Conservation (phyloP, 2,888 invertebrate genomes). For the Psococerastis gibbosa region DNA sequence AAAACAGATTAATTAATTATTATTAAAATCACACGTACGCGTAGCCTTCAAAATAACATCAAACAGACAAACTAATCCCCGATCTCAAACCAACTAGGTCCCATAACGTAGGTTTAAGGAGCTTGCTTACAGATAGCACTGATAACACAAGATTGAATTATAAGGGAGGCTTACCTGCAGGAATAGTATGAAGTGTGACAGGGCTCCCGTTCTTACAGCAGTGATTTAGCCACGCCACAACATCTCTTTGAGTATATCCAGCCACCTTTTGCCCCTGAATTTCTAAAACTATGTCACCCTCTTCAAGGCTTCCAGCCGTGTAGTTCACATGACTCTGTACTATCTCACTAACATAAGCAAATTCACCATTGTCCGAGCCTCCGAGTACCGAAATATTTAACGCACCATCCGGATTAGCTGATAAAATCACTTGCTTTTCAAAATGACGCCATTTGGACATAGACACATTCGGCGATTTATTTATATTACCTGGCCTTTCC, state of each 20-base stretch:
- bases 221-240: slow-evolving; percentile 31
- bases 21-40: too few species aligned
- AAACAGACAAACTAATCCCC: too few species aligned
- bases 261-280: slow-evolving; percentile 35
- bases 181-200: slow-evolving; percentile 31
- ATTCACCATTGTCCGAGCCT: slow-evolving; percentile 30
- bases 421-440: slow-evolving; percentile 27
- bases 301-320: slow-evolving; percentile 18
- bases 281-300: slow-evolving; percentile 29
- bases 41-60: too few species aligned
- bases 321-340: slow-evolving; percentile 19
- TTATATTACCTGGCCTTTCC: slow-evolving; percentile 22
- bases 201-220: slow-evolving; percentile 32
- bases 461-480: slow-evolving; percentile 16
- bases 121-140: too few species aligned
- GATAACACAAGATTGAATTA: neutral
- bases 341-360: slow-evolving; percentile 23
- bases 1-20: too few species aligned
- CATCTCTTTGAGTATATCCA: slow-evolving; percentile 34
- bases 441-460: slow-evolving; percentile 26
- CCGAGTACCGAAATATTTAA: slow-evolving; percentile 27
- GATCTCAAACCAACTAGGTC: too few species aligned
- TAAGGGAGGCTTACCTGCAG: slow-evolving; percentile 24
- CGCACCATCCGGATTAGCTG: slow-evolving; percentile 25
- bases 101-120: too few species aligned